These are phyloP conservation scores for Bombycilla garrulus DNA, from an alignment of 2,113 vertebrate species.

Conservation along the genomic window DNA sequence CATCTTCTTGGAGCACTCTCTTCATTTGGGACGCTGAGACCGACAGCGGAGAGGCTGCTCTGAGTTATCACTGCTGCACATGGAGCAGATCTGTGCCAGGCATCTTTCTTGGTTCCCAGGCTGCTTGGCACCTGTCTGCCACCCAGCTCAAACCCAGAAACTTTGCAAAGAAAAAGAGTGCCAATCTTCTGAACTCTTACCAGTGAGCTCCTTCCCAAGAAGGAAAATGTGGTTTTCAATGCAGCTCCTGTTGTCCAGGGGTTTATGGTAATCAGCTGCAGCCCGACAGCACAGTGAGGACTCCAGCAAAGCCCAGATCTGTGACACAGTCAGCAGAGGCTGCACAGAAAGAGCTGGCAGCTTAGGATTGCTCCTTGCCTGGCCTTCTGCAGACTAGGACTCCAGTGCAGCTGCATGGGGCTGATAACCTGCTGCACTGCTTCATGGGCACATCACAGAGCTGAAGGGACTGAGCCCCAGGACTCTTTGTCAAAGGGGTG, in stretches of 20 bases:
- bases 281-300: accelerated
- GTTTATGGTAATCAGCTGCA: not conserved
- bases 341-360: not conserved
- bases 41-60: accelerated
- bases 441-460: not conserved
- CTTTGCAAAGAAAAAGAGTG: not conserved
- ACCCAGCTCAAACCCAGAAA: not conserved
- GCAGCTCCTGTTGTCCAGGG: not conserved
- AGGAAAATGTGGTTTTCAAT: not conserved
- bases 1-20: not conserved
- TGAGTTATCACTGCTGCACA: not conserved
- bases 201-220: not conserved
- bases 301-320: not conserved
- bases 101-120: not conserved
- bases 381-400: not conserved
- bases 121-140: not conserved
- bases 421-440: not conserved
- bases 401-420: not conserved
- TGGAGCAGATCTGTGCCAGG: not conserved
- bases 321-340: not conserved
- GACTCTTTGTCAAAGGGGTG: not conserved
- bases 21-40: not conserved
- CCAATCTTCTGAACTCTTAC: not conserved
- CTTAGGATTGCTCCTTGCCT: not conserved
- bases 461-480: not conserved